Percentiles rank a stretch among this genome's conserved stretches.
These are phyloP conservation scores for Catalaphyllia jardinei DNA, from an alignment of 64 coral and sea anemone genomes.

Conservation along the genomic window DNA sequence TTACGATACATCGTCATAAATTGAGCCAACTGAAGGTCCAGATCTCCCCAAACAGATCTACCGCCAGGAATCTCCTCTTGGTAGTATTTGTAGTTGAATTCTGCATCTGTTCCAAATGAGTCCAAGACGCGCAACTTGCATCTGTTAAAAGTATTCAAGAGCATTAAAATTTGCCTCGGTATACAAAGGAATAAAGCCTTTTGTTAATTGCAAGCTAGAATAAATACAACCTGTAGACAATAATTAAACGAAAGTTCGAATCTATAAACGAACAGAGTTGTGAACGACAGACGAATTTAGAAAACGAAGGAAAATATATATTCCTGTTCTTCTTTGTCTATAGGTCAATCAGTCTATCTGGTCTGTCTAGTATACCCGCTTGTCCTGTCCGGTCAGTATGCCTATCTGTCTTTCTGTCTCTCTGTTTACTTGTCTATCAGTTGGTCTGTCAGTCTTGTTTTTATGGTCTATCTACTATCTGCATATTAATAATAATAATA, in stretches of 20 bases:
- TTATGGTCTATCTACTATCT: no score
- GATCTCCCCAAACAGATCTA: slow-evolving; percentile 48
- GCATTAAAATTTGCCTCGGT: neutral
- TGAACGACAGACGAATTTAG: no score
- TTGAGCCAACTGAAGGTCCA: slow-evolving; percentile 36
- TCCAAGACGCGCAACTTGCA: slow-evolving; percentile 70
- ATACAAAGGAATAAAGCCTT: neutral
- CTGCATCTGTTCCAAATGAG: slow-evolving; percentile 75
- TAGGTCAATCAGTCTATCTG: no score
- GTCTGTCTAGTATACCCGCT: no score
- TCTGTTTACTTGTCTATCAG: neutral
- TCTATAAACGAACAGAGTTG: neutral
- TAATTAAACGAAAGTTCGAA: no score
- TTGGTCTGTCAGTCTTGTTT: neutral
- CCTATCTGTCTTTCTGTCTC: neutral
- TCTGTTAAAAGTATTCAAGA: neutral
- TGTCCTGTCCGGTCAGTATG: neutral
- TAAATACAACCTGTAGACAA: no score
- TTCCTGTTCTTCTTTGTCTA: no score
- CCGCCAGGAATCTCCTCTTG: slow-evolving; percentile 39
- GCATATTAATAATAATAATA: no score
- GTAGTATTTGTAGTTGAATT: slow-evolving; percentile 68
- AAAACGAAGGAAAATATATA: no score
- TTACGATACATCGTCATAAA: slow-evolving; percentile 81
- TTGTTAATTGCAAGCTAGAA: no score